Evolutionary conservation across 2,888 invertebrate species (phyloP), one percentile per base, ranked within the genome.

Genomic region (Morpho helenor): DNA sequence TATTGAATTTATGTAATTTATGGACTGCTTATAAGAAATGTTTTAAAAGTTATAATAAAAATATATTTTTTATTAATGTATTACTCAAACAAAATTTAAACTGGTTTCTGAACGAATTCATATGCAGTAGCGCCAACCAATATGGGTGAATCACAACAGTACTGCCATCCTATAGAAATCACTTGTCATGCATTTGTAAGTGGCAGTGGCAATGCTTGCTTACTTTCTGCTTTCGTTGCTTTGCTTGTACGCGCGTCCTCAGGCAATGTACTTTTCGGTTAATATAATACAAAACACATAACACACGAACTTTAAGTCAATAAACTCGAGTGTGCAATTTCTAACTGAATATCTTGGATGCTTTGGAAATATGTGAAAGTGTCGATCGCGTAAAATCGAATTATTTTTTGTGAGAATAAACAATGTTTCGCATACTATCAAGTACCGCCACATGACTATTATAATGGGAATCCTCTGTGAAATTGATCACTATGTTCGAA

Each of bases 401-500:
- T 76, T 75, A 69, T 63, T 82, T 82, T 78, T 81, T 79, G 77
- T 80, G 77, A 77, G 79, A 75, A 76, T 72, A 77, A 31, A 82
- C 71, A 82, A 85, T 87, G 80, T 79, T 81, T 83, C 76, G 76
- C 78, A 76, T 84, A 80, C 80, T 82, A 82, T 77, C 73, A 74
- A 77, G 76, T 82, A 82, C 82, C 81, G 78, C 76, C 80, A 74
- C 75, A 77, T 79, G 75, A 68, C 74, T 78, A 70, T 67, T 73
- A 74, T 74, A 71, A 70, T 66, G 70, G 77, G 71, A 69, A 74
- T 73, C 63, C 65, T 81, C 70, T 73, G 77, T 76, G 71, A 74
- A 63, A 74, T 77, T 68, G 78, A 79, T 77, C 77, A 84, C 76
- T 81, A 90, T 90, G 89, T 84, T 83, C 75, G 89, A 89, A 78